Evolutionary conservation across 2,888 invertebrate species (phyloP).

Genomic region (Calameuta idolon): DNA sequence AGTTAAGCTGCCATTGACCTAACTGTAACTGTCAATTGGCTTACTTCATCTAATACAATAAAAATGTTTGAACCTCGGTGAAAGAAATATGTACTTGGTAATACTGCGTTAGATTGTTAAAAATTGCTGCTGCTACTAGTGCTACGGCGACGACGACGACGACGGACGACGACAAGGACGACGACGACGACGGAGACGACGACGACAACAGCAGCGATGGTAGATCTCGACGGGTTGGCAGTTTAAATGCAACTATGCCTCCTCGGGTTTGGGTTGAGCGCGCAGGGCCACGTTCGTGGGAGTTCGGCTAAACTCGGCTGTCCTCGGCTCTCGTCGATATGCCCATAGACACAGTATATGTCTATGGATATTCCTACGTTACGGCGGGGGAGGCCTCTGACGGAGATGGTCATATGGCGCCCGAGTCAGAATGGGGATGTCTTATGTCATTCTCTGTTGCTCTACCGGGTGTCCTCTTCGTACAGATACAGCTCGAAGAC

Average conservation of each 20-base stretch:
- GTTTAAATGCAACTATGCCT: slow-evolving; percentile 64
- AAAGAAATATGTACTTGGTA: background rate
- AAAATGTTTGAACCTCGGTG: background rate
- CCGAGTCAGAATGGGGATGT: slow-evolving; percentile 56
- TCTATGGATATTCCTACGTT: slow-evolving; percentile 52
- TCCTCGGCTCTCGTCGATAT: slow-evolving; percentile 61
- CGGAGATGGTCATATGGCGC: slow-evolving; percentile 61
- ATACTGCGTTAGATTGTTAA: background rate
- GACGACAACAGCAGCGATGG: background rate
- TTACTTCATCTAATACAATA: background rate
- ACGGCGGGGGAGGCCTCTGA: slow-evolving; percentile 40
- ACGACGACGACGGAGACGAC: background rate
- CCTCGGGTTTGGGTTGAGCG: slow-evolving; percentile 56
- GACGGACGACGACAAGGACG: no score
- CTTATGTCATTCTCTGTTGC: slow-evolving; percentile 57
- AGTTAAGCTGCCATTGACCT: background rate
- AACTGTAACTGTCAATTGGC: background rate
- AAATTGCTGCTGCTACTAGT: background rate
- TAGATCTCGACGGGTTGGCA: slow-evolving; percentile 52
- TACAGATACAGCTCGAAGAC: background rate
- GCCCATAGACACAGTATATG: slow-evolving; percentile 58
- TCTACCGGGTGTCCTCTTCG: slow-evolving; percentile 41
- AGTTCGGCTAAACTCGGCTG: slow-evolving; percentile 49
- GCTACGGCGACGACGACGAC: no score
- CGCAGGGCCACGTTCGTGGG: slow-evolving; percentile 51